phyloP scores from a whole-genome alignment of 2,797 vertebrate species.

The Tamandua tetradactyla region DNA sequence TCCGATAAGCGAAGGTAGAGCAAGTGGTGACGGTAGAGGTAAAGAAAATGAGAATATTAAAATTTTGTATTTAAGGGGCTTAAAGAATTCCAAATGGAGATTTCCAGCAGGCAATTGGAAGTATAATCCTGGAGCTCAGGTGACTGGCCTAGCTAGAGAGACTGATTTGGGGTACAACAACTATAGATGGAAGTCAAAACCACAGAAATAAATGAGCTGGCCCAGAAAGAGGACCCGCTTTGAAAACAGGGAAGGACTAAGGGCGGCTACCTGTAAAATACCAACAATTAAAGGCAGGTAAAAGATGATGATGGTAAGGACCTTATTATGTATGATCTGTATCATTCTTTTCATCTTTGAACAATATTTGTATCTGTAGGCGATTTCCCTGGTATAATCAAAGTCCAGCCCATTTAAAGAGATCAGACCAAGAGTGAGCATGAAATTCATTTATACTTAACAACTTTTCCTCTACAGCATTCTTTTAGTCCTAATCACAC shows the following conservation, averaged over 20 bases:
- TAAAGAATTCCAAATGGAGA: neutral
- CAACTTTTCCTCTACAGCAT: neutral
- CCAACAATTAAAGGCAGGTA: neutral
- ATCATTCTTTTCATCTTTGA: neutral
- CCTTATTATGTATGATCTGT: neutral
- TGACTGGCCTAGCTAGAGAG: neutral
- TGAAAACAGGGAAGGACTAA: neutral
- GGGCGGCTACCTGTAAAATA: neutral
- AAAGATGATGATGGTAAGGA: neutral
- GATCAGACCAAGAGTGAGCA: neutral
- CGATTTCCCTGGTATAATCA: neutral
- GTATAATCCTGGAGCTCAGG: neutral
- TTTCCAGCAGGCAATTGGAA: neutral
- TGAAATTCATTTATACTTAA: neutral
- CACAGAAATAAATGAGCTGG: neutral
- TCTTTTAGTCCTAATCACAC: conserved; percentile 11
- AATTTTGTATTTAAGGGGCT: neutral
- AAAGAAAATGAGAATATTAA: neutral
- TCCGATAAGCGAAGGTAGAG: neutral
- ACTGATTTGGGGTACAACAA: neutral
- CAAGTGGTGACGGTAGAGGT: neutral
- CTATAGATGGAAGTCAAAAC: neutral
- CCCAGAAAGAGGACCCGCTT: neutral
- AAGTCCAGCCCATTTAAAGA: neutral
- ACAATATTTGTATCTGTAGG: neutral